These are phyloP conservation scores for Epinotia ramella DNA, from an alignment of 2,888 invertebrate species.

Conservation along the genomic window DNA sequence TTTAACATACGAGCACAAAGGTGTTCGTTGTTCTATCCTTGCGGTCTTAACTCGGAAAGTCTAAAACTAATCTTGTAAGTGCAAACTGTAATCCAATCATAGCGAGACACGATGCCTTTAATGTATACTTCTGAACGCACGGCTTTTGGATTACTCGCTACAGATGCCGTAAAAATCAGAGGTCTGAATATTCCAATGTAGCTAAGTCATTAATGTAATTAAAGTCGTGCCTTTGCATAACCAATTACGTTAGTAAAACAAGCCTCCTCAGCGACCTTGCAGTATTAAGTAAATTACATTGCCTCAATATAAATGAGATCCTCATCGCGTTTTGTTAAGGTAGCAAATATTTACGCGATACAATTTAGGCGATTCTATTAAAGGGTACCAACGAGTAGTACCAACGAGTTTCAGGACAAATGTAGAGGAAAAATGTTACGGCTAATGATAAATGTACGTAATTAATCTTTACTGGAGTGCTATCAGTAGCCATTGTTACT, in stretches of 20 bases:
- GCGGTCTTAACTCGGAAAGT: neutral
- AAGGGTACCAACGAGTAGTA: neutral
- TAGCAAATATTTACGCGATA: slow-evolving; percentile 28
- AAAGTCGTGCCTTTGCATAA: slow-evolving; percentile 52
- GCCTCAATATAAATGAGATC: slow-evolving; percentile 44
- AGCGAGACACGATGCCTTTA: neutral
- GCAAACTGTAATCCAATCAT: neutral
- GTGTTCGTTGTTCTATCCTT: neutral
- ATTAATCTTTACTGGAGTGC: slow-evolving; percentile 25
- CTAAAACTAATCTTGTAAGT: neutral
- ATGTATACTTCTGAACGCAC: no score
- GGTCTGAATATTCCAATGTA: slow-evolving; percentile 32
- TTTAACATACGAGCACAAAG: neutral
- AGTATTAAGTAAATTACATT: slow-evolving; percentile 51
- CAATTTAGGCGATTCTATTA: slow-evolving; percentile 19
- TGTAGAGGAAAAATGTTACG: slow-evolving; percentile 24
- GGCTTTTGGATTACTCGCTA: neutral
- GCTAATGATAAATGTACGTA: slow-evolving; percentile 19
- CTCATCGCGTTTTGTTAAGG: slow-evolving; percentile 33
- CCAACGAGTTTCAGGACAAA: neutral
- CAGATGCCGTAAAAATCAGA: slow-evolving; percentile 29
- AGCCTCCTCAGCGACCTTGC: slow-evolving; percentile 18
- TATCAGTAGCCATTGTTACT: slow-evolving; percentile 31
- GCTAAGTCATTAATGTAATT: slow-evolving; percentile 49
- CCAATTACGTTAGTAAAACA: slow-evolving; percentile 46